Evolutionary conservation across 2,797 vertebrate genomes (phyloP).

Genomic region (Periophthalmus magnuspinnatus): DNA sequence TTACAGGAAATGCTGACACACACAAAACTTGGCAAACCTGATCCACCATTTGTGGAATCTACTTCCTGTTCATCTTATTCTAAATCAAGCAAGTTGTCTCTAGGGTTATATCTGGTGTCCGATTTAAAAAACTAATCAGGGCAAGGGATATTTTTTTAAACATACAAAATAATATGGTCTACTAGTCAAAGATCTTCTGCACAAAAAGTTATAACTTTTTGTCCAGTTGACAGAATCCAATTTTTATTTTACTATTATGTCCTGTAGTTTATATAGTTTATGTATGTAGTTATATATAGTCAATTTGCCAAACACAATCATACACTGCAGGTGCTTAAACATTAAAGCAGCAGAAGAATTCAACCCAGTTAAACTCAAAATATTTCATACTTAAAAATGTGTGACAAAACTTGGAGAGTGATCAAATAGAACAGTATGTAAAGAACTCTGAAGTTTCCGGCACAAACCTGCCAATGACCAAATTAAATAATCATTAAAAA

Average conservation of each 20-base stretch:
- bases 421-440: not conserved
- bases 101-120: not conserved
- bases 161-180: not conserved
- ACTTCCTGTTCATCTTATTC: slow-evolving; percentile 2
- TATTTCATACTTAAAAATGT: not conserved
- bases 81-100: not conserved
- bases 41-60: slow-evolving; percentile 41
- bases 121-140: not conserved
- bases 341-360: not conserved
- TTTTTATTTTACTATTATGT: too few relatives aligned
- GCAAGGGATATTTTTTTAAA: not conserved
- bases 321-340: too few relatives aligned
- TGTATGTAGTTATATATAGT: too few relatives aligned
- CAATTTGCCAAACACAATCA: too few relatives aligned
- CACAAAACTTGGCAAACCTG: slow-evolving; percentile 30
- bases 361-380: not conserved
- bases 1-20: slow-evolving; percentile 16
- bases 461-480: slow-evolving; percentile 8
- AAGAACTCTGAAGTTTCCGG: slow-evolving; percentile 1
- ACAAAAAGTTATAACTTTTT: too few relatives aligned
- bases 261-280: too few relatives aligned
- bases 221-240: too few relatives aligned
- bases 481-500: slow-evolving; percentile 11
- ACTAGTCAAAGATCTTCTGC: too few relatives aligned
- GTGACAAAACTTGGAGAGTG: not conserved